A percentile compares a stretch with the other conserved stretches of the same genome.
These are phyloP conservation scores for Eospalax fontanierii DNA, from an alignment of 2,797 vertebrate genomes.

Conservation along the genomic window DNA sequence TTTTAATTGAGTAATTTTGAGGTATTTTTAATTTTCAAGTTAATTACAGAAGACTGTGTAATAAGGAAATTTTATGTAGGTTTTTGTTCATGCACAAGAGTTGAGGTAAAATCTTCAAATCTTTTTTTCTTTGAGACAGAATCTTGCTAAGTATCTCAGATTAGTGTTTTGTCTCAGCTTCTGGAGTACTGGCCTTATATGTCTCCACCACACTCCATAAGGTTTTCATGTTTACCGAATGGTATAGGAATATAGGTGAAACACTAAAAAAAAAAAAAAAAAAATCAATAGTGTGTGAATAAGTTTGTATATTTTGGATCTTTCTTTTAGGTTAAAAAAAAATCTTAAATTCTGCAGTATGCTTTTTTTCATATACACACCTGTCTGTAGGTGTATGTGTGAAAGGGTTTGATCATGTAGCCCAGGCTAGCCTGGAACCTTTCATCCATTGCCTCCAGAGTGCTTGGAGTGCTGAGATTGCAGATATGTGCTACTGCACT, in stretches of 20 bases:
- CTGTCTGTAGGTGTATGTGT: not conserved
- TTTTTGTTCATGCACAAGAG: constrained; percentile 27
- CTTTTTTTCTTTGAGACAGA: not conserved
- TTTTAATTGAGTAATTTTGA: constrained; percentile 34
- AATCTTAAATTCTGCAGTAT: not conserved
- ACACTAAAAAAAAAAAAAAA: constrained; percentile 7
- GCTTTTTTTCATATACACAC: not conserved
- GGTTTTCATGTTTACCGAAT: not conserved
- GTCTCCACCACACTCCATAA: not conserved
- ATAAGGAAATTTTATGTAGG: constrained; percentile 28
- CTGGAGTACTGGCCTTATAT: not conserved
- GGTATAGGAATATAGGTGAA: not conserved
- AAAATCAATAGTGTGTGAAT: not conserved
- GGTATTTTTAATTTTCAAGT: not conserved
- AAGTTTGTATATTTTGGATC: constrained; percentile 1
- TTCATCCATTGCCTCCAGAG: not conserved
- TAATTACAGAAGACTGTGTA: constrained; percentile 50
- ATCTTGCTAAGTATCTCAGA: not conserved
- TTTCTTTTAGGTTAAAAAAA: constrained; percentile 38
- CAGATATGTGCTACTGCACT: not conserved
- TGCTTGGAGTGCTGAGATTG: not conserved
- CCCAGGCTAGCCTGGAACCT: not conserved
- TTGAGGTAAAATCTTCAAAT: constrained; percentile 37
- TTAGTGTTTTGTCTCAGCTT: not conserved
- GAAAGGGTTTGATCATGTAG: not conserved